Evolutionary conservation across 2,797 vertebrate genomes (phyloP), one percentile per base, ranked within the genome.

Genomic region (Acanthis flammea): DNA sequence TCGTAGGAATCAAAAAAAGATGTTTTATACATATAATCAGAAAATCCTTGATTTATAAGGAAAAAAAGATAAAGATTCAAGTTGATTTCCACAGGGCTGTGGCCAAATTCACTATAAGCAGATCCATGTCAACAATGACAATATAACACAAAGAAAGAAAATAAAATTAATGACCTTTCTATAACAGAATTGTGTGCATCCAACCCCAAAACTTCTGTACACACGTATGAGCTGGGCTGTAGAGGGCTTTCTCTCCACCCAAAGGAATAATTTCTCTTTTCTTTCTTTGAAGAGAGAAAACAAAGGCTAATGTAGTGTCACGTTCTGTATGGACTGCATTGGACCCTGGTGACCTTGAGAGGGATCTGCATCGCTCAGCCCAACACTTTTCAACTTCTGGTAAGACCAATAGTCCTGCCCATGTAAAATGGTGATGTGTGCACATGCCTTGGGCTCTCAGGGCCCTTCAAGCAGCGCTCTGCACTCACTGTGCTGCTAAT

Each of bases 181-280:
- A 3, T 39, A 66, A 41, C 4, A 66, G 25, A 76, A 74, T 3
- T 58, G 8, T 4, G 1, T 0, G 1, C 14, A 9, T 53, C 3
- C 45, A 80, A 39, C 24, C 4, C 3, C 9, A 54, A 54, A 87
- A 25, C 3, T 6, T 63, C 65, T n/a, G 9, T 10, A 12, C 33
- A 15, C 2, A 1, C 8, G 6, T 16, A 31, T 9, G 5, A 25
- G 8, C 12, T 50, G 19, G 9, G 42, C 18, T 14, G 5, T 6
- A 47, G 13, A 54, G 14, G 7, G 3, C 23, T 54, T 87, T 14
- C 4, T 51, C 12, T 66, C 50, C 21, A 48, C 25, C 25, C 21
- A 31, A 86, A 78, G 4, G 3, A 62, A 21, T 12, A 0, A 22
- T 54, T 78, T 80, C 12, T 73, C 23, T 6, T n/a, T 41, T 72